Percentiles rank a stretch among this genome's conserved stretches.
Conservation (phyloP, 2,797 vertebrate genomes). For the Chrysolophus pictus region DNA sequence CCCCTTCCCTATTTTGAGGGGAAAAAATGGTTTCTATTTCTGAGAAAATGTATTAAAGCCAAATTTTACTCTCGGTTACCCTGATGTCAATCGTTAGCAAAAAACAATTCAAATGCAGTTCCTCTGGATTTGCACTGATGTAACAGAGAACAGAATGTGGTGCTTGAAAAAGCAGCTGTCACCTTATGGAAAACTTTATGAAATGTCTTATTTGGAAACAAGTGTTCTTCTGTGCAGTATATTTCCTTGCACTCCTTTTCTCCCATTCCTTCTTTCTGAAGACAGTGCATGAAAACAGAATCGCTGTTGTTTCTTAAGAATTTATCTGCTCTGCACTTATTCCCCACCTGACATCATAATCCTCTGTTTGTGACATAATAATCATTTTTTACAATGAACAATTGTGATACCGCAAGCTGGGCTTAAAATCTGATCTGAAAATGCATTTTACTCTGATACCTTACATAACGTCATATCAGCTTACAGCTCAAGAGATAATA, state of each 20-base stretch:
- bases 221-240: constrained; percentile 25
- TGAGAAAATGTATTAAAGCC: constrained; percentile 29
- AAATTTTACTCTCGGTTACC: constrained; percentile 19
- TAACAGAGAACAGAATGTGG: not conserved
- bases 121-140: constrained; percentile 34
- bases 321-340: constrained; percentile 58
- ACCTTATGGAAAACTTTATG: constrained; percentile 66
- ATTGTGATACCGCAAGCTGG: constrained; percentile 12
- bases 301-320: constrained; percentile 57
- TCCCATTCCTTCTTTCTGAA: constrained; percentile 33
- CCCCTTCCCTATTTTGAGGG: constrained; percentile 10
- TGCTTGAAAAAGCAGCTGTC: constrained; percentile 71
- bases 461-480: constrained; percentile 49
- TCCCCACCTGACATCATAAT: constrained; percentile 71
- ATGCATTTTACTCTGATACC: constrained; percentile 42
- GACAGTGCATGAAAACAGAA: constrained; percentile 49
- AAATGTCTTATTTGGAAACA: constrained; percentile 70
- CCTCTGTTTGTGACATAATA: constrained; percentile 58
- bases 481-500: constrained; percentile 55
- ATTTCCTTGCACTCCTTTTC: constrained; percentile 29
- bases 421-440: constrained; percentile 62
- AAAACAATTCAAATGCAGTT: not conserved
- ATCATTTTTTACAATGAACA: constrained; percentile 35
- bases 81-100: constrained; percentile 16
- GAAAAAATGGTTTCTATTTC: constrained; percentile 37